Percentiles rank a stretch among this genome's conserved stretches.
phyloP scores from a whole-genome alignment of 35 echinoderm and acorn worm genomes.

The Acanthaster planci region DNA sequence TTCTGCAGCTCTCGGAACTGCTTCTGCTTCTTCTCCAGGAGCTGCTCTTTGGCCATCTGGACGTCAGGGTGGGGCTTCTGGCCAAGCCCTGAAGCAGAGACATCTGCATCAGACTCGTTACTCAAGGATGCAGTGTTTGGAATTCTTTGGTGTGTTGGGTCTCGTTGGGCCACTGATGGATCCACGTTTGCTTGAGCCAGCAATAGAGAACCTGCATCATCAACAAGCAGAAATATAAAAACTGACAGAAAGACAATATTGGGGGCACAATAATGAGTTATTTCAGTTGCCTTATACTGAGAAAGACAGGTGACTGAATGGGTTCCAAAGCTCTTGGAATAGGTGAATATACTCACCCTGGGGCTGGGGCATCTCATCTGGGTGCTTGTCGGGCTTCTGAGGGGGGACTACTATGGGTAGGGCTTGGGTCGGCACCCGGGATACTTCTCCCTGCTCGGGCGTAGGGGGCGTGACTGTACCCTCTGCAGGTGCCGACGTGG shows the following conservation, averaged over 20 bases:
- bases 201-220: neutral
- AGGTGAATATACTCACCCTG: neutral
- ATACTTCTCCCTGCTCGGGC: constrained; percentile 88
- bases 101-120: constrained; percentile 3
- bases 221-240: too few relatives aligned
- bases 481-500: constrained; percentile 50
- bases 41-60: constrained; percentile 73
- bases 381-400: constrained; percentile 80
- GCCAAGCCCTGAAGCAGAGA: constrained; percentile 29
- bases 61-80: constrained; percentile 32
- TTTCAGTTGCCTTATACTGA: too few relatives aligned
- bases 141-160: constrained; percentile 38
- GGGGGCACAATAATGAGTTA: too few relatives aligned
- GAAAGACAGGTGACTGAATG: too few relatives aligned
- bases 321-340: too few relatives aligned
- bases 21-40: constrained; percentile 94
- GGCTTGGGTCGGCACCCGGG: constrained; percentile 90
- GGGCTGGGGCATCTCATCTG: neutral
- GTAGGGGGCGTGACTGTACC: constrained; percentile 90
- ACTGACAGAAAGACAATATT: too few relatives aligned
- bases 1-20: constrained; percentile 91
- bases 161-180: neutral
- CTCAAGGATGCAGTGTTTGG: constrained; percentile 30
- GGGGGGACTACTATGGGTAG: constrained; percentile 91
- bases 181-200: neutral